phyloP scores from a whole-genome alignment of 2,888 invertebrate species.

The Leptodirus hochenwartii region DNA sequence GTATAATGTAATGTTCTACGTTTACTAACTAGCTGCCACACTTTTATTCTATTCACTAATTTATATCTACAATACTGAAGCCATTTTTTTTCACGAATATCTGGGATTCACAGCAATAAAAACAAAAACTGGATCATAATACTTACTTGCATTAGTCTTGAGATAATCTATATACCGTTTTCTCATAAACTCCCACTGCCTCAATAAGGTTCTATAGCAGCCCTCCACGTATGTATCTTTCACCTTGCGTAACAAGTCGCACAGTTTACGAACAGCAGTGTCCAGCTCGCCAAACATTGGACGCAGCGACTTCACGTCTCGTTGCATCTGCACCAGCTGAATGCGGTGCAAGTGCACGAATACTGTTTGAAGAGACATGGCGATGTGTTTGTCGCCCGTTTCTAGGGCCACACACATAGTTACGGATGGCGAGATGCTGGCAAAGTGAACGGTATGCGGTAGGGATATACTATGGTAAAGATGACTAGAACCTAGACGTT shows the following conservation, averaged over 20 bases:
- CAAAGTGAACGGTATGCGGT: too few relatives aligned
- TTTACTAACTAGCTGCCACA: too few relatives aligned
- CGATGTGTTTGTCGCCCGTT: constrained; percentile 30
- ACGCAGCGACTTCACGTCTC: constrained; percentile 52
- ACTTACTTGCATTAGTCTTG: constrained; percentile 26
- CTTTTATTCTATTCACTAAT: too few relatives aligned
- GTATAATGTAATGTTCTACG: too few relatives aligned
- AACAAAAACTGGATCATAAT: too few relatives aligned
- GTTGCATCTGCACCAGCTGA: constrained; percentile 48
- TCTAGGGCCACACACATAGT: constrained; percentile 21
- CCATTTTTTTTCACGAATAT: too few relatives aligned
- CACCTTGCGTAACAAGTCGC: constrained; percentile 51
- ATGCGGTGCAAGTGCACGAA: constrained; percentile 40
- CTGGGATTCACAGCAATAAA: too few relatives aligned
- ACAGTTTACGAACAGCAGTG: constrained; percentile 43
- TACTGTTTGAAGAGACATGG: constrained; percentile 41
- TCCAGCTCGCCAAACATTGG: constrained; percentile 60
- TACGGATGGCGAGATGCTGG: too few relatives aligned
- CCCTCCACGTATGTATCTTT: constrained; percentile 37
- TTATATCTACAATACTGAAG: too few relatives aligned
- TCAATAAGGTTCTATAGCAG: constrained; percentile 35
- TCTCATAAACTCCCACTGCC: constrained; percentile 45
- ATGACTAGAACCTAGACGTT: too few relatives aligned
- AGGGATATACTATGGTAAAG: too few relatives aligned
- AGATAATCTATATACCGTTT: constrained; percentile 45